These are phyloP conservation scores for Neria commutata DNA, from an alignment of 2,888 invertebrate genomes.

Conservation along the genomic window DNA sequence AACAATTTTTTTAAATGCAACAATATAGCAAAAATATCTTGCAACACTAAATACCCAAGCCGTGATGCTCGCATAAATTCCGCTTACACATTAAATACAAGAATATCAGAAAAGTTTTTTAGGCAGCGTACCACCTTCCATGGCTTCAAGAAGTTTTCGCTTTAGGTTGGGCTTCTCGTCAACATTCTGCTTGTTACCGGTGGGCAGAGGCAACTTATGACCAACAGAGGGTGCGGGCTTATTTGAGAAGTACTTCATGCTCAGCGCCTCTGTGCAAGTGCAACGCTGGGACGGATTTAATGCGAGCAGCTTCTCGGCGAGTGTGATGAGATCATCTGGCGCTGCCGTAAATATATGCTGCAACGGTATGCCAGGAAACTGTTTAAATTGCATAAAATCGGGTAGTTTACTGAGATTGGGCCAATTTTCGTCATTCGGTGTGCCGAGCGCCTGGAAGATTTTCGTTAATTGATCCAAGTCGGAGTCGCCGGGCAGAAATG, in stretches of 20 bases:
- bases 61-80: no score
- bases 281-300: slow-evolving; percentile 84
- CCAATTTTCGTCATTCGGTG: slow-evolving; percentile 92
- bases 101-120: slow-evolving; percentile 67
- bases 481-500: slow-evolving; percentile 95
- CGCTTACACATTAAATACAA: slow-evolving; percentile 57
- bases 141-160: slow-evolving; percentile 69
- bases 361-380: slow-evolving; percentile 81
- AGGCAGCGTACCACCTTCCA: slow-evolving; percentile 67
- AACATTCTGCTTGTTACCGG: slow-evolving; percentile 39
- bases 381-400: slow-evolving; percentile 92
- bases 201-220: slow-evolving; percentile 72
- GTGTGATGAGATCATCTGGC: slow-evolving; percentile 83
- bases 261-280: slow-evolving; percentile 81
- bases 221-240: slow-evolving; percentile 88
- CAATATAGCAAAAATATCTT: not conserved
- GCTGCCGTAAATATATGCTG: slow-evolving; percentile 96
- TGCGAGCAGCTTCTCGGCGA: slow-evolving; percentile 78
- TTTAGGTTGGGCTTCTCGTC: slow-evolving; percentile 69
- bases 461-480: slow-evolving; percentile 95
- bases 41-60: not conserved
- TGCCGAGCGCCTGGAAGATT: slow-evolving; percentile 93
- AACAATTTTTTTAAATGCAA: no score
- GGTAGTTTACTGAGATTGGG: slow-evolving; percentile 80
- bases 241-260: slow-evolving; percentile 90